A percentile compares a stretch with the other conserved stretches of the same genome.
These are phyloP conservation scores for Prionace glauca DNA, from an alignment of 2,797 vertebrate species.

Conservation along the genomic window DNA sequence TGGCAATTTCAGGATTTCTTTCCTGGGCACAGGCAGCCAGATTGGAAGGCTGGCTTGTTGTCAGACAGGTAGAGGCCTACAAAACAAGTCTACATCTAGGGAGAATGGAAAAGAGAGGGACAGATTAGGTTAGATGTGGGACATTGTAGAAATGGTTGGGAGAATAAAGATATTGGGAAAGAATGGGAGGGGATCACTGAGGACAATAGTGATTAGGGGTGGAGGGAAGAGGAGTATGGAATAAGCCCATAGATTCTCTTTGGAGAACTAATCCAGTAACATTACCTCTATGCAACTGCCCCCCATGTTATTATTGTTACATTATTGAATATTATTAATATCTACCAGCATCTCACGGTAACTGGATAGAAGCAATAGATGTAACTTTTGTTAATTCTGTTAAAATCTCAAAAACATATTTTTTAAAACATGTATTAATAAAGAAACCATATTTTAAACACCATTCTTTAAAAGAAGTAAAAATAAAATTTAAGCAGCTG, in stretches of 20 bases:
- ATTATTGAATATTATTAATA: not conserved
- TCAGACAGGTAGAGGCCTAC: no score
- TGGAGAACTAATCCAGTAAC: no score
- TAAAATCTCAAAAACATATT: not conserved
- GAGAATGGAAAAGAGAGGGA: no score
- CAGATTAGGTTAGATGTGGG: no score
- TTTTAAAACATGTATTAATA: not conserved
- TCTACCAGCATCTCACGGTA: not conserved
- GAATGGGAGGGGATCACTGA: not conserved
- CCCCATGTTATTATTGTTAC: not conserved
- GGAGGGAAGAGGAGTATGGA: not conserved
- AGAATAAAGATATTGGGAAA: not conserved
- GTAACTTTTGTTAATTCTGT: not conserved
- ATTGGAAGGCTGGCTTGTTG: not conserved
- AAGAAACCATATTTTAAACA: not conserved
- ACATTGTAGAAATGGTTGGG: not conserved
- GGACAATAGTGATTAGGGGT: not conserved
- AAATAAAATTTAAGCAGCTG: not conserved
- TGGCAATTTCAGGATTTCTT: not conserved
- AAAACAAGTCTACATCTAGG: no score
- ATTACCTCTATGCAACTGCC: no score
- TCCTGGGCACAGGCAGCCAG: not conserved
- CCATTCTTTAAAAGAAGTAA: not conserved
- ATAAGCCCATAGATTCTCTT: not conserved
- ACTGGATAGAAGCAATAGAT: not conserved